Evolutionary conservation across 2,113 vertebrate genomes (phyloP), one percentile per base, ranked within the genome.

Genomic region (Atractosteus spatula): DNA sequence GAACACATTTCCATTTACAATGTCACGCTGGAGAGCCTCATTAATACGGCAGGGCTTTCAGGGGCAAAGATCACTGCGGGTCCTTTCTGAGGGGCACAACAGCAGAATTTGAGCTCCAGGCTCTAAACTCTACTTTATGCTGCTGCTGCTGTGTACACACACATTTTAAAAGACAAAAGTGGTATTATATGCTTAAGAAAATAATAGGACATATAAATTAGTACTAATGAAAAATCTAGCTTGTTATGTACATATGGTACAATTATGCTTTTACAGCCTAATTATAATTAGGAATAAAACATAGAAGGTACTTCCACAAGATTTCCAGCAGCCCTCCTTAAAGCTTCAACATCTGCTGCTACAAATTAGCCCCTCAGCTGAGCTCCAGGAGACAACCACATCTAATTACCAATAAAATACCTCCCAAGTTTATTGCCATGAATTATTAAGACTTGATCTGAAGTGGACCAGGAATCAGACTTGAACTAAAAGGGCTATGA

Each of bases 361-460:
- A 83, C 87, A 91, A 94, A 94, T 92, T 89, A 91, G 88, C 87
- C 87, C 85, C 78, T 74, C 71, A 86, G 82, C 88, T 66, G 76
- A 81, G 90, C 89, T 88, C 13, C 73, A 73, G 85, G 79, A 85
- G 86, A 85, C 84, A 87, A 81, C 89, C 85, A 45, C 87, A 85
- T 80, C 94, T 97, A 96, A 95, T 97, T 95, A 95, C 93, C 90
- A 94, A 91, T 88, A 89, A 94, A 94, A 94, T 89, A 85, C 88
- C 89, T 93, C 88, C 90, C 93, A 87, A 93, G 90, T 92, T 94
- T 87, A 89, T 94, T 94, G 87, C 89, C 85, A 89, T 94, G 91
- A 94, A 94, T 95, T 94, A 96, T 94, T 94, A 93, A 88, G 91
- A 88, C 86, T 86, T 84, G 93, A 90, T 93, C 90, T 90, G 84